Evolutionary conservation across 1,140 invertebrate genomes (phyloP).

Genomic region (Luehdorfia chinensis): DNA sequence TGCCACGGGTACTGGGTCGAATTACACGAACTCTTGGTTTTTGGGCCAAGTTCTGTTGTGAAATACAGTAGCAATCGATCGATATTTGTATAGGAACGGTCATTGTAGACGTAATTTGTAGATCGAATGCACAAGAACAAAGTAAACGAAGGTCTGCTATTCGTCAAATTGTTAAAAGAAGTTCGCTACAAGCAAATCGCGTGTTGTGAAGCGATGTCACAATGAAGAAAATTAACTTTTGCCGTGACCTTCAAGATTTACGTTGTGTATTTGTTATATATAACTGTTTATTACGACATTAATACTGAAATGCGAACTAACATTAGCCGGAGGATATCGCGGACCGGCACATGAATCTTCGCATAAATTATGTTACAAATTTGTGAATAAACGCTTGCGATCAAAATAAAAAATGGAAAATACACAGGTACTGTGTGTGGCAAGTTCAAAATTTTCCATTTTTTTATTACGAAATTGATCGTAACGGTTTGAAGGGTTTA

Average conservation of each 20-base stretch:
- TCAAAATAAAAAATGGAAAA: too few species aligned
- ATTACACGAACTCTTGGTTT: too few species aligned
- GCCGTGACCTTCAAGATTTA: constrained; percentile 54
- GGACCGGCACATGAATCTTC: constrained; percentile 60
- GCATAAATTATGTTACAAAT: constrained; percentile 55
- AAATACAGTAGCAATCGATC: too few species aligned
- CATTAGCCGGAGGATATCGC: constrained; percentile 53
- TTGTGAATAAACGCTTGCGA: constrained; percentile 34
- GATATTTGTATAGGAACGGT: too few species aligned
- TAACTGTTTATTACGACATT: constrained; percentile 49
- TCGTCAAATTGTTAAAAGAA: constrained; percentile 20
- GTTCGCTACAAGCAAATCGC: constrained; percentile 35
- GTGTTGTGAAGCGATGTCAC: constrained; percentile 48
- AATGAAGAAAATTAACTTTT: constrained; percentile 53
- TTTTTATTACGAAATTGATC: too few species aligned
- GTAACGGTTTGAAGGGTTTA: background rate
- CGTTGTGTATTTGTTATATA: constrained; percentile 46
- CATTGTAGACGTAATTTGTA: too few species aligned
- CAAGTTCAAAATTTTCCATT: background rate
- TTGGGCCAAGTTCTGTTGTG: too few species aligned
- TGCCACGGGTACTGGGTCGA: too few species aligned
- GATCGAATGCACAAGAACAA: too few species aligned
- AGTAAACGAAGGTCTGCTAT: too few species aligned
- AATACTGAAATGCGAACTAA: constrained; percentile 49
- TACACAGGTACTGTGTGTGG: background rate